Base-by-base conservation (phyloP, 2,797 vertebrate species). In the Spheniscus humboldti region DNA sequence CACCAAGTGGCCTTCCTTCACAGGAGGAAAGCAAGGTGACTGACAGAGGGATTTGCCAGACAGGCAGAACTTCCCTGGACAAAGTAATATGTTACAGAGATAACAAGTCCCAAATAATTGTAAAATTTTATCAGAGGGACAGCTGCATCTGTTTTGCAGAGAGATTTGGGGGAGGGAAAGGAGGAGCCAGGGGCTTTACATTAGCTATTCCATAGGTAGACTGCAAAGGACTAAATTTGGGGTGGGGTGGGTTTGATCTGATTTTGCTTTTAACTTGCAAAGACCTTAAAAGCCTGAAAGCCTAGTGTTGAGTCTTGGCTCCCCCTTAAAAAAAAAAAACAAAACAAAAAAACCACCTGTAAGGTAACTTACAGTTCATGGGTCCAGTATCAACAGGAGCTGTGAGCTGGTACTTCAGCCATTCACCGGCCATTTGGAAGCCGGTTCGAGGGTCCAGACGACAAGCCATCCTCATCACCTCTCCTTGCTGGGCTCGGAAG, bases 371-470 rank as follows among this genome's bases (percentile, higher is more conserved):
- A 99, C 99, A 98, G 85, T 97, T 98, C 48, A 96, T 92, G 43
- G 98, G 96, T 52, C 98, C 99, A 15, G 98, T 95, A 86, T 99
- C 98, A 89, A 99, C 91, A 52, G 99, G 98, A 57, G 98, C 94
- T 69, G 98, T 94, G 25, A 99, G 98, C 35, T 99, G 99, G 96
- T 98, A 99, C 88, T 98, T 98, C 25, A 99, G 96, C 99, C 99
- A 99, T 63, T 99, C 99, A 3, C 98, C 98, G 56, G 99, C 99
- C 94, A 99, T 99, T 90, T 98, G 98, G 97, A 99, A 99, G 81
- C 99, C 99, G 81, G 99, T 98, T 23, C 98, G 97, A 22, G 99
- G 99, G 90, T 98, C 98, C 62, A 99, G 97, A 76, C 98, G 99
- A 97, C 99, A 99, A 1, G 99, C 98, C 66, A 97, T 97, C 86